Percentiles rank a stretch among this genome's conserved stretches.
These are phyloP conservation scores for Eclectus roratus DNA, from an alignment of 2,113 vertebrate genomes.

Conservation along the genomic window DNA sequence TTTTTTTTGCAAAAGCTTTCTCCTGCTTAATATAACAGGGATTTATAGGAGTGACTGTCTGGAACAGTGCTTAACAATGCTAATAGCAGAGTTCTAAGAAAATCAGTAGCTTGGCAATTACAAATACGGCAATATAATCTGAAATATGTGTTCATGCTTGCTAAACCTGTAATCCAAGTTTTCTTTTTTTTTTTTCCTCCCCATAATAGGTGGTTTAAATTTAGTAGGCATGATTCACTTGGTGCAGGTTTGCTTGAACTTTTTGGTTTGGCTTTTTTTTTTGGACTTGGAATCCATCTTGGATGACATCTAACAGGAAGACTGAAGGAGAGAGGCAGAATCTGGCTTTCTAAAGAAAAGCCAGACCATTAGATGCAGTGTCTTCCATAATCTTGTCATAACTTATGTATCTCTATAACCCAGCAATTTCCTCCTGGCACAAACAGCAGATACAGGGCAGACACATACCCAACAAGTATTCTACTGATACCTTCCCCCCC, in stretches of 20 bases:
- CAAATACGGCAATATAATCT: not conserved
- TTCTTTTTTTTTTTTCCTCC: not conserved
- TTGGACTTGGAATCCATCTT: slow-evolving; percentile 16
- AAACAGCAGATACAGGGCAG: not conserved
- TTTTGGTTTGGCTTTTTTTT: not conserved
- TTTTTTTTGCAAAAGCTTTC: not conserved
- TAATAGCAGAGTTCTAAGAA: slow-evolving; percentile 52
- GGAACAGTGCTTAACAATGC: slow-evolving; percentile 38
- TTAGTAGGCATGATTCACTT: slow-evolving; percentile 48
- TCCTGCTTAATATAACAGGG: slow-evolving; percentile 28
- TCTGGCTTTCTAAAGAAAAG: not conserved
- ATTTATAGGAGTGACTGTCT: slow-evolving; percentile 48
- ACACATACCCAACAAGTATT: not conserved
- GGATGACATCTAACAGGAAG: not conserved
- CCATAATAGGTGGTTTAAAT: slow-evolving; percentile 42
- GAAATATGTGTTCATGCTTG: slow-evolving; percentile 11
- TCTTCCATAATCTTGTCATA: not conserved
- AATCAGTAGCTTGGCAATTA: slow-evolving; percentile 35
- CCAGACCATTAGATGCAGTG: not conserved
- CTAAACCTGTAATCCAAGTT: slow-evolving; percentile 37
- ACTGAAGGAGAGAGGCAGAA: not conserved
- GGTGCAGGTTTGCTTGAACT: not conserved
- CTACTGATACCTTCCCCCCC: not conserved
- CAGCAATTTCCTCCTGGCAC: not conserved
- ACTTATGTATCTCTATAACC: not conserved